Percentiles rank a stretch among this genome's conserved stretches.
Conservation (phyloP, 2,113 vertebrate genomes). For the Forbesichthys papilliferus region DNA sequence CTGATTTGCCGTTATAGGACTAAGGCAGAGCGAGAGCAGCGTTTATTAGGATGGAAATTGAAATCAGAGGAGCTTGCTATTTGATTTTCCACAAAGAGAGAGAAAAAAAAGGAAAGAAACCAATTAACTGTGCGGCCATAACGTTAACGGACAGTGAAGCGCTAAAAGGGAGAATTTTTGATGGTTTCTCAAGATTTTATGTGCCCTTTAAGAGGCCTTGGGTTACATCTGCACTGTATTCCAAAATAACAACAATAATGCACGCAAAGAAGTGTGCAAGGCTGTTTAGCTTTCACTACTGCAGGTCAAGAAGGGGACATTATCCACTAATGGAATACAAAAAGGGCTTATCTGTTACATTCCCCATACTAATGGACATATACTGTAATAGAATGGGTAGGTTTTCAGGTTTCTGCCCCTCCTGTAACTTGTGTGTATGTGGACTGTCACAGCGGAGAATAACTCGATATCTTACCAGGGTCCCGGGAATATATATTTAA, state of each 20-base stretch:
- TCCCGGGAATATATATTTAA: background rate
- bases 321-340: too few species aligned
- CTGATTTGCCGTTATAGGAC: conserved; percentile 71
- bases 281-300: too few species aligned
- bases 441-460: background rate
- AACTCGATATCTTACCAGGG: background rate
- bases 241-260: conserved; percentile 6
- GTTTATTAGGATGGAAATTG: conserved; percentile 69
- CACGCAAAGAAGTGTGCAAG: conserved; percentile 4
- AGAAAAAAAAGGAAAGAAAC: conserved; percentile 49
- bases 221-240: background rate
- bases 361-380: too few species aligned
- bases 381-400: too few species aligned
- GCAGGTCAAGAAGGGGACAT: too few species aligned
- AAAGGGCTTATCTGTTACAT: too few species aligned
- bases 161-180: conserved; percentile 46
- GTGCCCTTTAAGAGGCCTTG: conserved; percentile 27
- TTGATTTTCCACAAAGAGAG: conserved; percentile 53
- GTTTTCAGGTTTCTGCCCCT: background rate
- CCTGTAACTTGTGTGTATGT: background rate
- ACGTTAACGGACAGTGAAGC: conserved; percentile 61
- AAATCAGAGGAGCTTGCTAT: conserved; percentile 53
- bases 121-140: conserved; percentile 68
- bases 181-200: conserved; percentile 38
- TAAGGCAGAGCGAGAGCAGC: conserved; percentile 47